Percentiles rank a stretch among this genome's conserved stretches.
These are phyloP conservation scores for Myocastor coypus DNA, from an alignment of 2,113 vertebrate species.

Conservation along the genomic window DNA sequence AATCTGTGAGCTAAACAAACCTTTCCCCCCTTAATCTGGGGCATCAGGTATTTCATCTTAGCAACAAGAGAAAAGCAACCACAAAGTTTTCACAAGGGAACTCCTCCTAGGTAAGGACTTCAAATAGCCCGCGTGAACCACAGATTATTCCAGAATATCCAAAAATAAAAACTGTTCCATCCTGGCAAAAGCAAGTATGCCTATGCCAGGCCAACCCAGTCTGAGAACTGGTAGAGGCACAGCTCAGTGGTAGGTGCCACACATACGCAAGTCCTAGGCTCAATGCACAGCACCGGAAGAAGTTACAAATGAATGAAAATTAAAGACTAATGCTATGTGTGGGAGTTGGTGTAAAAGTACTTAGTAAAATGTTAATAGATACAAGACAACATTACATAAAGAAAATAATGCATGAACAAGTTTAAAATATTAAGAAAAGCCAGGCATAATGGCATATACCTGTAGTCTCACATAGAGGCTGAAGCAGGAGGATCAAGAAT, in stretches of 20 bases:
- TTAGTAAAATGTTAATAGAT: not conserved
- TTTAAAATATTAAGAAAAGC: not conserved
- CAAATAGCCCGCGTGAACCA: not conserved
- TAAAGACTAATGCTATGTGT: not conserved
- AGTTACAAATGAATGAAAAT: not conserved
- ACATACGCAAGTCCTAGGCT: not conserved
- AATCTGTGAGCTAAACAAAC: too few relatives aligned
- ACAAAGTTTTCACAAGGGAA: not conserved
- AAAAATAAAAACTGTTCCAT: not conserved
- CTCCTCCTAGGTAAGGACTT: not conserved
- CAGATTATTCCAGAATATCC: not conserved
- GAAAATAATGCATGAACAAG: not conserved
- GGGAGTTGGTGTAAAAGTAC: not conserved
- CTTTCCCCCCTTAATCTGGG: too few relatives aligned
- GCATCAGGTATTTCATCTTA: too few relatives aligned
- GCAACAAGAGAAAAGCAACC: too few relatives aligned
- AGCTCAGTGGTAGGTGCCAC: not conserved
- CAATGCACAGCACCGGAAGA: not conserved
- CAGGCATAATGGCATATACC: not conserved
- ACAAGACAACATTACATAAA: not conserved
- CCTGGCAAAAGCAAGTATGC: not conserved
- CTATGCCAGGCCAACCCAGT: not conserved
- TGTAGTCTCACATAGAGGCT: not conserved
- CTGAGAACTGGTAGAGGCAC: too few relatives aligned
- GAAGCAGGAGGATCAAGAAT: not conserved